phyloP scores from a whole-genome alignment of 2,113 vertebrate genomes.

The Channa maculata region DNA sequence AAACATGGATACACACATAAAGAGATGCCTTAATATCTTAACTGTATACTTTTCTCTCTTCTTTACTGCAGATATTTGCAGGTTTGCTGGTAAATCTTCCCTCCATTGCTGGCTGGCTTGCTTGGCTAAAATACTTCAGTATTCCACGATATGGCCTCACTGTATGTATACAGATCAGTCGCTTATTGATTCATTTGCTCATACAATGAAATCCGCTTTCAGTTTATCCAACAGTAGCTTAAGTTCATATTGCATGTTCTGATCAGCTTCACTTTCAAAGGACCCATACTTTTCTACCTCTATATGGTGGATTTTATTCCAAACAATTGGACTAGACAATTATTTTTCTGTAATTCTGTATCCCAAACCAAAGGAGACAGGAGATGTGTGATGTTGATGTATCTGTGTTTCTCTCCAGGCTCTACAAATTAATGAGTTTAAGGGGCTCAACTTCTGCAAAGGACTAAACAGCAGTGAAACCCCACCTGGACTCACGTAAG shows the following conservation, averaged over 20 bases:
- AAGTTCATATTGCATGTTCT: too few relatives aligned
- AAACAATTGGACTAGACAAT: too few relatives aligned
- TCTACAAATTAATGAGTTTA: slow-evolving; percentile 88
- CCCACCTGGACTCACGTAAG: slow-evolving; percentile 50
- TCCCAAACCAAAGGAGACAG: too few relatives aligned
- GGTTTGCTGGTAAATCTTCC: slow-evolving; percentile 90
- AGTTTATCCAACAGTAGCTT: background rate
- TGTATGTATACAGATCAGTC: slow-evolving; percentile 79
- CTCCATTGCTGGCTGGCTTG: slow-evolving; percentile 84
- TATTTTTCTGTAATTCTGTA: too few relatives aligned
- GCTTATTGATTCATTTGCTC: background rate
- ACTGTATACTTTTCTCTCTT: background rate
- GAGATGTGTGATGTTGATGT: too few relatives aligned
- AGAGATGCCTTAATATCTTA: background rate
- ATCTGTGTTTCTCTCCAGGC: slow-evolving; percentile 76
- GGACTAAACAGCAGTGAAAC: fast-evolving
- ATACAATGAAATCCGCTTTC: background rate
- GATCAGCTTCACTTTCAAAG: too few relatives aligned
- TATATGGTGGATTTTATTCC: too few relatives aligned
- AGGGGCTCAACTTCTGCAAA: slow-evolving; percentile 81
- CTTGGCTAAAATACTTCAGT: slow-evolving; percentile 92
- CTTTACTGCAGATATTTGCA: slow-evolving; percentile 87
- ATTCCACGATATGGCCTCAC: slow-evolving; percentile 89
- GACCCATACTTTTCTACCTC: too few relatives aligned
- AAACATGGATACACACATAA: background rate